Evolutionary conservation across 37 sponge, comb jelly and placozoan genomes (phyloP).

Genomic region (Spongilla lacustris): DNA sequence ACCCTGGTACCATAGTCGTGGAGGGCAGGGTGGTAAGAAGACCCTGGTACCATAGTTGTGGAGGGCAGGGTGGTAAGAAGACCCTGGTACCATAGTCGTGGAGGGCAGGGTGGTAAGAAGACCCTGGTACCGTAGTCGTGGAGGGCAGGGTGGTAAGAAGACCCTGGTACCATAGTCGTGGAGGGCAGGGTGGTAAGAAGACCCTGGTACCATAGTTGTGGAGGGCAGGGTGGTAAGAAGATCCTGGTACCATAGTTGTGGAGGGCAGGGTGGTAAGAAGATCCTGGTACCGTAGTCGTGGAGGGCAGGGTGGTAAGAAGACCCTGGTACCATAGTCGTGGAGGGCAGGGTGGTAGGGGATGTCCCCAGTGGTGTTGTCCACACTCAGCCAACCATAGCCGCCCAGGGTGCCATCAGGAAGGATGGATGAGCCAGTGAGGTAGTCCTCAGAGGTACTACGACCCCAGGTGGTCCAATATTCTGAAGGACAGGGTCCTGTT

Average conservation of each 20-base stretch:
- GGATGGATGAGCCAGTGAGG: slow-evolving; percentile 59
- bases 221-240: slow-evolving; percentile 41
- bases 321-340: slow-evolving; percentile 72
- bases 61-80: slow-evolving; percentile 41
- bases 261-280: slow-evolving; percentile 41
- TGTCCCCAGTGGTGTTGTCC: slow-evolving; percentile 44
- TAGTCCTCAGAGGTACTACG: slow-evolving; percentile 72
- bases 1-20: slow-evolving; percentile 72
- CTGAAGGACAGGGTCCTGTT: slow-evolving; percentile 62
- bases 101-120: slow-evolving; percentile 41
- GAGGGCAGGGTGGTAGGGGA: slow-evolving; percentile 42
- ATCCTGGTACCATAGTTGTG: slow-evolving; percentile 72
- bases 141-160: slow-evolving; percentile 41
- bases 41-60: slow-evolving; percentile 71
- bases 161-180: slow-evolving; percentile 72
- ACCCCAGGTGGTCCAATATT: slow-evolving; percentile 47
- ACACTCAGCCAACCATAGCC: slow-evolving; percentile 24
- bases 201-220: slow-evolving; percentile 71
- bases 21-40: slow-evolving; percentile 41
- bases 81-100: slow-evolving; percentile 72
- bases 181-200: slow-evolving; percentile 41
- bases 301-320: slow-evolving; percentile 41
- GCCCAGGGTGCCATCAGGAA: slow-evolving; percentile 47
- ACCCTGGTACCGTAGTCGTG: slow-evolving; percentile 71
- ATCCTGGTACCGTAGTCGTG: slow-evolving; percentile 72